Evolutionary conservation across 2,888 invertebrate genomes (phyloP).

Genomic region (Nephrotoma appendiculata): DNA sequence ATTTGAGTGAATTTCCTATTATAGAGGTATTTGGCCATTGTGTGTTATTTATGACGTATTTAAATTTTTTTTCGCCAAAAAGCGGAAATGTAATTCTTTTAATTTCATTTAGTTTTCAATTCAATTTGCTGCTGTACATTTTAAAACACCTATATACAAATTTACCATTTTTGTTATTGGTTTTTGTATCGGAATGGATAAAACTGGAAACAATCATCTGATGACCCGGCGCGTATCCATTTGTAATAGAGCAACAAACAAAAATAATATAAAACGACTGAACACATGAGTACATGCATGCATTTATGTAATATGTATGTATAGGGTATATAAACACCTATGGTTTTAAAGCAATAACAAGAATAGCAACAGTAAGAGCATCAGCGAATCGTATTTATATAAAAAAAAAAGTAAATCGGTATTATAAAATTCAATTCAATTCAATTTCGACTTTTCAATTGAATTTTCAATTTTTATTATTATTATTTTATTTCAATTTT

Average conservation of each 20-base stretch:
- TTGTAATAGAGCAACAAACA: background rate
- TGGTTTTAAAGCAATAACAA: background rate
- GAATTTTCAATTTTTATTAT: slow-evolving; percentile 2
- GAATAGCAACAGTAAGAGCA: background rate
- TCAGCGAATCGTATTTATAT: background rate
- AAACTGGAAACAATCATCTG: background rate
- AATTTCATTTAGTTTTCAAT: background rate
- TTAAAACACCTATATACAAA: too few relatives aligned
- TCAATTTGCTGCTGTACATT: background rate
- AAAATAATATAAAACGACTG: background rate
- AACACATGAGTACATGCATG: background rate
- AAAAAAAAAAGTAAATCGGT: background rate
- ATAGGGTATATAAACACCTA: background rate
- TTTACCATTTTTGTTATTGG: background rate
- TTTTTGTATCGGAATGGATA: background rate
- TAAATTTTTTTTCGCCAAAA: background rate
- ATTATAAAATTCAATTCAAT: slow-evolving; percentile 1
- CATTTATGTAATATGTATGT: background rate
- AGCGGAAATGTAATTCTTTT: background rate
- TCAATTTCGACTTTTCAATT: slow-evolving; percentile 1
- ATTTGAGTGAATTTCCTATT: background rate
- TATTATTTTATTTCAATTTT: background rate
- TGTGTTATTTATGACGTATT: background rate
- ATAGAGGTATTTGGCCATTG: background rate
- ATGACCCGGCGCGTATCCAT: background rate